phyloP scores from a whole-genome alignment of 2,888 invertebrate genomes.

The Drosophila kuntzei region DNA sequence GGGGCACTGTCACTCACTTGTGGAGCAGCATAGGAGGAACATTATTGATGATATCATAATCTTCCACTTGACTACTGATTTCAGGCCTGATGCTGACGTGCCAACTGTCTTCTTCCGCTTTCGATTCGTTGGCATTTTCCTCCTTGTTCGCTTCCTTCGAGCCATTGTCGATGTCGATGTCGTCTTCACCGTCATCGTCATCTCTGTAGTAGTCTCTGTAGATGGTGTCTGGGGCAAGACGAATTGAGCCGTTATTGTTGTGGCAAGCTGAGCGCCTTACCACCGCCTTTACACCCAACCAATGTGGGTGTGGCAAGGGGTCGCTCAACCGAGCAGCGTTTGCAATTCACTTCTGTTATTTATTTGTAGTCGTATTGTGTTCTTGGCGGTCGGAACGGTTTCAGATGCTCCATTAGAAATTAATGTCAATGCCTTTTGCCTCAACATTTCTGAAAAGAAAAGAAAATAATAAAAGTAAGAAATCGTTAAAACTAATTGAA shows the following conservation, averaged over 20 bases:
- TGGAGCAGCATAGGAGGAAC: conserved; percentile 79
- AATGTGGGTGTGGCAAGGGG: conserved; percentile 17
- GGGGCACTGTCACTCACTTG: conserved; percentile 80
- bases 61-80: conserved; percentile 84
- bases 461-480: conserved; percentile 26
- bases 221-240: conserved; percentile 30
- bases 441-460: conserved; percentile 49
- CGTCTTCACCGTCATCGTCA: conserved; percentile 1
- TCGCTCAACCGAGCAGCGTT: conserved; percentile 28
- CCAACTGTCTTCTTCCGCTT: conserved; percentile 77
- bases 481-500: conserved; percentile 39
- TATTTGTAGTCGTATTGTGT: conserved; percentile 39
- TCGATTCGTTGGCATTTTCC: conserved; percentile 68
- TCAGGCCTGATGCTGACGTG: conserved; percentile 68
- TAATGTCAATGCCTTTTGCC: conserved; percentile 40
- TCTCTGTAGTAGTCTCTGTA: conserved; percentile 6
- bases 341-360: conserved; percentile 49
- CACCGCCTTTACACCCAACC: conserved; percentile 25
- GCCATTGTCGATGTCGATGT: conserved; percentile 13
- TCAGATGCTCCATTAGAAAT: conserved; percentile 55
- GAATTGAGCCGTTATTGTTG: conserved; percentile 64
- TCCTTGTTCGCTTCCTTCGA: conserved; percentile 46
- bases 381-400: conserved; percentile 35
- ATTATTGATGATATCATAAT: conserved; percentile 85
- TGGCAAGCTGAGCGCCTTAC: conserved; percentile 43